Evolutionary conservation across 64 coral and sea anemone genomes (phyloP).

Genomic region (Orbicella faveolata): DNA sequence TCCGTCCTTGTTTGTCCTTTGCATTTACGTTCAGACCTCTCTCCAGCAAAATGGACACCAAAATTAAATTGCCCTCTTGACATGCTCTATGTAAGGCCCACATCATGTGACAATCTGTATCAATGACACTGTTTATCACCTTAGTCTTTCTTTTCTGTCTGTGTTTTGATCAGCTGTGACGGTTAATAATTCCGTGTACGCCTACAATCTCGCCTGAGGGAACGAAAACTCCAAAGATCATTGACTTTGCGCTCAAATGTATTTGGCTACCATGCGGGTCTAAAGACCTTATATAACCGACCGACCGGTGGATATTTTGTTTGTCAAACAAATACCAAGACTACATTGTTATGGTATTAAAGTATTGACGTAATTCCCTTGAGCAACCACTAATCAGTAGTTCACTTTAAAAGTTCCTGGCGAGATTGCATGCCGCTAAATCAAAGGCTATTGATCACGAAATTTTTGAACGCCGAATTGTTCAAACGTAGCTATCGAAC

Average conservation of each 20-base stretch:
- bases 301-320: background rate
- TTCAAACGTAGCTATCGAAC: no score
- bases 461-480: background rate
- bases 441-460: background rate
- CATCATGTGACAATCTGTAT: constrained; percentile 30
- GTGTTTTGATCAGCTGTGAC: background rate
- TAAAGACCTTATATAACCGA: background rate
- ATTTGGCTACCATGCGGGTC: background rate
- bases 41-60: constrained; percentile 57
- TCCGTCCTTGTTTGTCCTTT: constrained; percentile 62
- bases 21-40: constrained; percentile 55
- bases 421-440: no score
- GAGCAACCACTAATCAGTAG: background rate
- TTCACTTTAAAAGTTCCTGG: background rate
- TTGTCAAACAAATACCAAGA: constrained; percentile 17
- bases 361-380: constrained; percentile 23
- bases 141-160: background rate
- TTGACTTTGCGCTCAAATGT: background rate
- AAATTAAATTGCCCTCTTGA: constrained; percentile 65
- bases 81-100: constrained; percentile 44
- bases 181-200: background rate
- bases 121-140: constrained; percentile 4
- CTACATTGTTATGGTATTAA: constrained; percentile 35
- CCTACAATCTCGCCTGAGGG: background rate
- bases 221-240: background rate